phyloP scores from a whole-genome alignment of 2,797 vertebrate species.

The Hozukius guyotensis region DNA sequence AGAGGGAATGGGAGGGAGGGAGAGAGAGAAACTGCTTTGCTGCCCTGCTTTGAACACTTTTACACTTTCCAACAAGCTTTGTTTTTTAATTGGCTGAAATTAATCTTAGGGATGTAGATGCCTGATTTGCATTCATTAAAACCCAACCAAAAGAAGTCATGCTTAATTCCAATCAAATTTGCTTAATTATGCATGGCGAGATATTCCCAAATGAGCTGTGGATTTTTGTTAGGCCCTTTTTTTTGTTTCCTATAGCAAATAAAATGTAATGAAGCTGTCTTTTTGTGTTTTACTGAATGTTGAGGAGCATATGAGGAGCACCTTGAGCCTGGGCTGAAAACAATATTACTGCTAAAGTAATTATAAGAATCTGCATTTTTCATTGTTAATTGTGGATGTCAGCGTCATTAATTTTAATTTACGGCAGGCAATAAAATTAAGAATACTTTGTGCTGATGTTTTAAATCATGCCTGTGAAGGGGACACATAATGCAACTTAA shows the following conservation, averaged over 20 bases:
- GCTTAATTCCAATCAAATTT: conserved; percentile 99
- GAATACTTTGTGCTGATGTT: conserved; percentile 99
- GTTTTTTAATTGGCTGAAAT: conserved; percentile 99
- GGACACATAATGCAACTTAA: conserved; percentile 89
- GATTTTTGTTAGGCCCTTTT: conserved; percentile 92
- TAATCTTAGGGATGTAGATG: conserved; percentile 99
- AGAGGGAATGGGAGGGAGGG: conserved; percentile 35
- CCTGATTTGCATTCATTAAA: conserved; percentile 99
- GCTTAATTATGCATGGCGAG: conserved; percentile 99
- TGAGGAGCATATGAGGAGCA: conserved; percentile 95
- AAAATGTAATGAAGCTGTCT: conserved; percentile 99
- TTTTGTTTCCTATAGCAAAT: conserved; percentile 97
- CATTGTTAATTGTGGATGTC: conserved; percentile 99
- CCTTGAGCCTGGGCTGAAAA: conserved; percentile 97
- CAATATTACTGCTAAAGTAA: conserved; percentile 99
- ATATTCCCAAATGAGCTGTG: conserved; percentile 99
- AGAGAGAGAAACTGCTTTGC: conserved; percentile 81
- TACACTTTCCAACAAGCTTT: conserved; percentile 98
- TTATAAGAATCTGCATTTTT: conserved; percentile 99
- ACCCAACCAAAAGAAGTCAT: conserved; percentile 99
- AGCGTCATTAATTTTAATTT: conserved; percentile 99
- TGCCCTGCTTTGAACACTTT: conserved; percentile 93
- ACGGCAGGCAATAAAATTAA: conserved; percentile 99
- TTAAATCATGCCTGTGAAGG: conserved; percentile 94
- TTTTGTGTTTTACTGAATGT: conserved; percentile 98